Evolutionary conservation across 23 tunicate genomes (phyloP), one percentile per base, ranked within the genome.

Genomic region (Phallusia fumigata): DNA sequence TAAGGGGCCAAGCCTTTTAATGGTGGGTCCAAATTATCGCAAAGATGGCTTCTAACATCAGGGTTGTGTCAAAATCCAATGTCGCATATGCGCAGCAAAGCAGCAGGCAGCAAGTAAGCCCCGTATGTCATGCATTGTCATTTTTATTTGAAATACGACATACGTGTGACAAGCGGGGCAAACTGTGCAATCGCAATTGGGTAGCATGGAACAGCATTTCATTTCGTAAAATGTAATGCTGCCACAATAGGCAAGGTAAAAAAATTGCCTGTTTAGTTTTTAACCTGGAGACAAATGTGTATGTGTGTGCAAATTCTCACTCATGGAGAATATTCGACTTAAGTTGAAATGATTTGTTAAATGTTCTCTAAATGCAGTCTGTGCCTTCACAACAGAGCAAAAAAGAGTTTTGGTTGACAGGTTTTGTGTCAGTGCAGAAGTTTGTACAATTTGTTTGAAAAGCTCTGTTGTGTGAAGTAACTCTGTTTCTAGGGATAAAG

Each of bases 51-150:
- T 58, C 13, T 74, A 35, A 19, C 28, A 19, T 21, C 18, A 28
- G 78, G 45, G 45, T 33, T 74, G 16, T 74, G 78, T 35, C 78
- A 74, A 74, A 35, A 74, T 21, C 78, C 78, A 35, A 33, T 10
- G 24, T 21, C 32, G 80, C 51, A 49, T 30, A 74, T 16, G 50
- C 52, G 80, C 80, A 36, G 51, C 50, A 3, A 58, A 33, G 78
- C 45, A 77, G 52, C 50, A 77, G 52, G 80, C 52, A 36, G 30
- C 28, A 58, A 6, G 69, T 24, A 6, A 6, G 69, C 69, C 69
- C 26, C 13, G 16, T 21, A 58, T 58, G 69, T 24, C 28, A 24
- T 6, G 69, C 28, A 58, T 58, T 6, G 26, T 58, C 28, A 21
- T 58, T 58, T n/a, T 58, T 22, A 21, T 58, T 58, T 22, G 69